Evolutionary conservation across 2,888 invertebrate species (phyloP).

Genomic region (Cataglyphis cursor): DNA sequence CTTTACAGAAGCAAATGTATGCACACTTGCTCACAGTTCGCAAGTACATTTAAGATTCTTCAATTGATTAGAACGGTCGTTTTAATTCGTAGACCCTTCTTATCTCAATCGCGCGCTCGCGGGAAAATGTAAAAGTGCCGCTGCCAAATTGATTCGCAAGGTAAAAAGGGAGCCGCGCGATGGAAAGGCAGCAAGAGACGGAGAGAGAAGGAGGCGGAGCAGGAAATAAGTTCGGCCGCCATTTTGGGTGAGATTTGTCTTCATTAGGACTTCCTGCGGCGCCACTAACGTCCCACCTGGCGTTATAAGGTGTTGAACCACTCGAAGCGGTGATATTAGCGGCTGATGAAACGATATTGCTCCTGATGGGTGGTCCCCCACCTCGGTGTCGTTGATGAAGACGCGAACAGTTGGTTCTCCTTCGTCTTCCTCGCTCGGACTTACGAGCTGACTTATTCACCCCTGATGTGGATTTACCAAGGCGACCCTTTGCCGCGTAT

Average conservation of each 20-base stretch:
- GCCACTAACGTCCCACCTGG: constrained; percentile 84
- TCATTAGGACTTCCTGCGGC: constrained; percentile 86
- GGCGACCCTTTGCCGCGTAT: constrained; percentile 40
- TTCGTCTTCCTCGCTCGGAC: constrained; percentile 65
- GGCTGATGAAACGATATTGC: constrained; percentile 82
- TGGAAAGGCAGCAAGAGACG: constrained; percentile 12
- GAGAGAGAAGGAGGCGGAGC: constrained; percentile 66
- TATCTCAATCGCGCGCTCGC: constrained; percentile 9
- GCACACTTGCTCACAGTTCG: neutral
- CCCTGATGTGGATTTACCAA: constrained; percentile 54
- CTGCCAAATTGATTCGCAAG: constrained; percentile 50
- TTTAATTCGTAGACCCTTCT: constrained; percentile 28
- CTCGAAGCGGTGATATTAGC: constrained; percentile 80
- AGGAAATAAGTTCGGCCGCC: constrained; percentile 83
- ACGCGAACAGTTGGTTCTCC: constrained; percentile 77
- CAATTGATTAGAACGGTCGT: constrained; percentile 14
- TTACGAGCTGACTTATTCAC: constrained; percentile 62
- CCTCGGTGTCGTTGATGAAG: constrained; percentile 76
- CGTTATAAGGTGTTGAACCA: constrained; percentile 84
- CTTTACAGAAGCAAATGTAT: neutral
- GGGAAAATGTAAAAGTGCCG: constrained; percentile 44
- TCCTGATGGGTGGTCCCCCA: constrained; percentile 81
- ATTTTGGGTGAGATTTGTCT: constrained; percentile 85
- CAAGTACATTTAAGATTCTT: neutral
- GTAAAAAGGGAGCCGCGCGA: constrained; percentile 14